These are phyloP conservation scores for Eupithecia subumbrata DNA, from an alignment of 2,888 invertebrate genomes.

Conservation along the genomic window DNA sequence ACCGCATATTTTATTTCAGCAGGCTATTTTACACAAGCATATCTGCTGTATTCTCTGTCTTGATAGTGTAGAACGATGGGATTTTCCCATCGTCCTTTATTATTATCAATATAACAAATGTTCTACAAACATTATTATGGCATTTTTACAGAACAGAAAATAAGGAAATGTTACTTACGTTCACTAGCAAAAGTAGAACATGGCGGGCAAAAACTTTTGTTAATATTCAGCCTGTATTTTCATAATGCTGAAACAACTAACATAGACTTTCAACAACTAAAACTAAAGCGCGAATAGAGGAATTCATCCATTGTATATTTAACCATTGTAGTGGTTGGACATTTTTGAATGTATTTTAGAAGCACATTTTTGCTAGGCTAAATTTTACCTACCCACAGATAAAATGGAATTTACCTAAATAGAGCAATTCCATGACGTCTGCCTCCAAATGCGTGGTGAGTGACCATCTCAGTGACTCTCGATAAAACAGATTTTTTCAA, in stretches of 20 bases:
- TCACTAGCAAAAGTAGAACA: not conserved
- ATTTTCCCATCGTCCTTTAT: not conserved
- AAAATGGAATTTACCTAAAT: not conserved
- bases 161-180: not conserved
- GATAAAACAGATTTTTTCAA: no score
- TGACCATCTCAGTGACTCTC: no score
- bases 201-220: not conserved
- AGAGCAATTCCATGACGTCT: not conserved
- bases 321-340: not conserved
- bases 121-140: not conserved
- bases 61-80: not conserved
- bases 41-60: conserved; percentile 3
- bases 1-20: conserved; percentile 9
- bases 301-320: not conserved
- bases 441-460: not conserved
- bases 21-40: not conserved
- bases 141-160: not conserved
- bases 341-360: not conserved
- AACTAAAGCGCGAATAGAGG: not conserved
- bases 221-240: not conserved
- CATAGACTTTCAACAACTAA: not conserved
- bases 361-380: not conserved
- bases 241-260: not conserved
- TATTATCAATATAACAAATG: not conserved
- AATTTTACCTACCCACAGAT: not conserved